phyloP scores from a whole-genome alignment of 2,113 vertebrate species.

The Oryzias celebensis region DNA sequence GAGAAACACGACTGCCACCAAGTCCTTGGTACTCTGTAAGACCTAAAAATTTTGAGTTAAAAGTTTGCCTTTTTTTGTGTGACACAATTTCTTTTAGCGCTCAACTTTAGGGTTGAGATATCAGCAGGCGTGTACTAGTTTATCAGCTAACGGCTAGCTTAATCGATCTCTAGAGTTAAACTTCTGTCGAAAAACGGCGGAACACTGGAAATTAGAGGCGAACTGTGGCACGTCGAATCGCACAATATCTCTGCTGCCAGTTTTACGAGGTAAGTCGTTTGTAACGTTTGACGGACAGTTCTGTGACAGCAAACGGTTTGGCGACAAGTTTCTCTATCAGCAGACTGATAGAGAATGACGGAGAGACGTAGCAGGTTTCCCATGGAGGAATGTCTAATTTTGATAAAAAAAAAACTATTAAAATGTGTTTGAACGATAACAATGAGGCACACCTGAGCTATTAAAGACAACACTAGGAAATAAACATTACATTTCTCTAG shows the following conservation, averaged over 20 bases:
- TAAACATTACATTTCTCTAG: too few species aligned
- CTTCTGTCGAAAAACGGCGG: not conserved
- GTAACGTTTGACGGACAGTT: too few species aligned
- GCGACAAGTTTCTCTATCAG: too few species aligned
- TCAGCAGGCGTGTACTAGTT: slow-evolving; percentile 5
- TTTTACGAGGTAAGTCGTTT: slow-evolving; percentile 51
- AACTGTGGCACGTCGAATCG: not conserved
- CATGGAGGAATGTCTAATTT: too few species aligned
- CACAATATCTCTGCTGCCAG: not conserved
- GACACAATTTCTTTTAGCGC: slow-evolving; percentile 5
- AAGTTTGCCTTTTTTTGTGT: slow-evolving; percentile 1
- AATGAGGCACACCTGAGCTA: too few species aligned
- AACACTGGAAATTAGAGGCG: not conserved
- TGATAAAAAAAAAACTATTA: too few species aligned
- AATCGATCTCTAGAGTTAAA: slow-evolving; percentile 21
- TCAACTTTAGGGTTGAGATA: not conserved
- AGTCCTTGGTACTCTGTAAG: slow-evolving; percentile 27
- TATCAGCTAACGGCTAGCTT: slow-evolving; percentile 55
- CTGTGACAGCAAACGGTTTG: too few species aligned
- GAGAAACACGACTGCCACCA: slow-evolving; percentile 32
- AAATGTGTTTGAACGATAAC: too few species aligned
- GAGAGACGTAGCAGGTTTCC: too few species aligned
- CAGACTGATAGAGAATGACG: too few species aligned
- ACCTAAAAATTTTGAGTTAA: not conserved
- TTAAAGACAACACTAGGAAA: too few species aligned